Base-by-base conservation (phyloP, 2,888 invertebrate species). In the Tipula unca region DNA sequence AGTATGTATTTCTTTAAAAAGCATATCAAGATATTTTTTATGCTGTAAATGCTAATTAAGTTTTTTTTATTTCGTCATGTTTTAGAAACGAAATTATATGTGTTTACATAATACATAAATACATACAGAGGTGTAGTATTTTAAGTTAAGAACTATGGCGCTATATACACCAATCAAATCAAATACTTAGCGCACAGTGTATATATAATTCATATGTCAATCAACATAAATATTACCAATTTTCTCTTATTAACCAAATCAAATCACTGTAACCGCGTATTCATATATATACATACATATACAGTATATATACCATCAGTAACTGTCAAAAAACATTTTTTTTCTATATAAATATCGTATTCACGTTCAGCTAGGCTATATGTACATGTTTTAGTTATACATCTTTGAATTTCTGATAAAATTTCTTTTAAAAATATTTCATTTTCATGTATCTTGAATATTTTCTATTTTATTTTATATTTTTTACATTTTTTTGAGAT, bases 171-270 rank as follows among this genome's bases (percentile, higher is more conserved):
- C 3, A 54, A 54, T 3, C 17, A 54, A 54, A 54, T 54, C 48
- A 8, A 69, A 69, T 69, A 69, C 20, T 32, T 6, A 6, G 6
- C 4, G 32, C 69, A 69, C 8, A 25, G 69, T 69, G 69, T 69
- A 25, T 10, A 4, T 69, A 69, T 69, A 69, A 25, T 25, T 25
- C 25, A 69, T 25, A 69, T 69, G 69, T 69, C 69, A 69, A 69
- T 69, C 69, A 69, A 10, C 69, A 25, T 69, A 69, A 25, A 69
- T 69, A 69, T 25, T 25, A 69, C 69, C 69, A 69, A 69, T 69
- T 69, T 69, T 69, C 69, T 69, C 69, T 69, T 69, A 69, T 69
- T 69, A 69, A 69, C 69, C 69, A 69, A 69, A 69, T 69, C 69
- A 69, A 69, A 69, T 69, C 69, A 69, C 69, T 69, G 69, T 69